A percentile compares a stretch with the other conserved stretches of the same genome.
phyloP scores from a whole-genome alignment of 2,888 invertebrate genomes.

The Mythimna ferrago region DNA sequence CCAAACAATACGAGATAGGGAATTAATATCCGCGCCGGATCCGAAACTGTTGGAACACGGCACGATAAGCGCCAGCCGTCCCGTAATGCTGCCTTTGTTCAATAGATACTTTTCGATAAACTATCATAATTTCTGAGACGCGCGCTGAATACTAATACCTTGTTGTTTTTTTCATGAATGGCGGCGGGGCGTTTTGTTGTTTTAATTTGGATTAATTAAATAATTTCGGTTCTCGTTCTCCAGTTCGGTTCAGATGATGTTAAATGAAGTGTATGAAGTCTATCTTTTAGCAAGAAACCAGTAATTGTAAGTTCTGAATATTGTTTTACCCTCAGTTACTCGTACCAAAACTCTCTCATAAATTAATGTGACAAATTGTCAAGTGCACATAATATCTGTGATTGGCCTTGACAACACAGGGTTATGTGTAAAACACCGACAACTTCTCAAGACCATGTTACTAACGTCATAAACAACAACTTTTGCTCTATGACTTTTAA shows the following conservation, averaged over 20 bases:
- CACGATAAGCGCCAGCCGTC: constrained; percentile 61
- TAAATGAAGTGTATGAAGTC: too few species aligned
- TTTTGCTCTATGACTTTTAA: too few species aligned
- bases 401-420: too few species aligned
- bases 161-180: constrained; percentile 44
- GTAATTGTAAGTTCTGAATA: too few species aligned
- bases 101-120: constrained; percentile 62
- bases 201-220: constrained; percentile 7
- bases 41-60: constrained; percentile 59
- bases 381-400: too few species aligned
- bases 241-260: background rate
- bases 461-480: too few species aligned
- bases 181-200: constrained; percentile 4
- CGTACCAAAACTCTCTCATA: too few species aligned
- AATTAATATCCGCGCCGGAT: constrained; percentile 62
- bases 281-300: too few species aligned
- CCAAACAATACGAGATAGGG: constrained; percentile 62
- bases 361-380: too few species aligned
- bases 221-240: background rate
- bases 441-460: too few species aligned
- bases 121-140: constrained; percentile 57
- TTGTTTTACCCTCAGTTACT: too few species aligned
- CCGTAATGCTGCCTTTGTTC: constrained; percentile 58
- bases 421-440: too few species aligned
- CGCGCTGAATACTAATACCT: constrained; percentile 53